Percentiles rank a stretch among this genome's conserved stretches.
Conservation (phyloP, 2,113 vertebrate species). For the Megatriorchis doriae region DNA sequence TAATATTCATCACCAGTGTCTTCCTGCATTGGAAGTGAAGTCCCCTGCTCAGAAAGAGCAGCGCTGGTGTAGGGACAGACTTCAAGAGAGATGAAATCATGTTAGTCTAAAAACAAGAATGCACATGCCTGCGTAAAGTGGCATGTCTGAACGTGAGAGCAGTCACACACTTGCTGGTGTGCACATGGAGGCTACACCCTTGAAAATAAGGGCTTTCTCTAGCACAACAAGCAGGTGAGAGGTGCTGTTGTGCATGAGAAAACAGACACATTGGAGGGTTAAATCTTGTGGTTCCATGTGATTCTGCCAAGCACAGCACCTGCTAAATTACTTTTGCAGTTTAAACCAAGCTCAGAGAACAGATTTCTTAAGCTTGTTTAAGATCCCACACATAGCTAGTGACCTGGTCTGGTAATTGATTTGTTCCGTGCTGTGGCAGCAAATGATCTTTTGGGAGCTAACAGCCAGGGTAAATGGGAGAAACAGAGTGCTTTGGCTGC, state of each 20-base stretch:
- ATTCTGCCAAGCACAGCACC: neutral
- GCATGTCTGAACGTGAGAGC: neutral
- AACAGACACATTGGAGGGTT: neutral
- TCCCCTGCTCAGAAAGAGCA: neutral
- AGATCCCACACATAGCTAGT: neutral
- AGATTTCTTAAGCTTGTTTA: neutral
- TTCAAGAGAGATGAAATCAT: neutral
- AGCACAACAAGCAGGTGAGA: fast-evolving
- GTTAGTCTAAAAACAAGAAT: too few species aligned
- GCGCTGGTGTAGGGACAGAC: neutral
- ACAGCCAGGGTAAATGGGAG: neutral
- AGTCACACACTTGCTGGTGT: neutral
- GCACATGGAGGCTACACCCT: neutral
- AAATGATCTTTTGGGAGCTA: neutral
- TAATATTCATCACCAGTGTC: conserved; percentile 70
- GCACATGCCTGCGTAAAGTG: neutral
- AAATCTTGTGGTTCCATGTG: fast-evolving
- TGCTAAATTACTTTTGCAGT: neutral
- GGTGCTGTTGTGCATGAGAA: neutral
- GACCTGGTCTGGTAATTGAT: neutral
- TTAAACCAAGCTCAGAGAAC: neutral
- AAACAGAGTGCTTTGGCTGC: neutral
- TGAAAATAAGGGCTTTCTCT: neutral
- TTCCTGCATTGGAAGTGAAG: neutral
- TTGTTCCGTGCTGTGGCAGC: neutral